These are phyloP conservation scores for Rhinoderma darwinii DNA, from an alignment of 2,113 vertebrate genomes.

Conservation along the genomic window DNA sequence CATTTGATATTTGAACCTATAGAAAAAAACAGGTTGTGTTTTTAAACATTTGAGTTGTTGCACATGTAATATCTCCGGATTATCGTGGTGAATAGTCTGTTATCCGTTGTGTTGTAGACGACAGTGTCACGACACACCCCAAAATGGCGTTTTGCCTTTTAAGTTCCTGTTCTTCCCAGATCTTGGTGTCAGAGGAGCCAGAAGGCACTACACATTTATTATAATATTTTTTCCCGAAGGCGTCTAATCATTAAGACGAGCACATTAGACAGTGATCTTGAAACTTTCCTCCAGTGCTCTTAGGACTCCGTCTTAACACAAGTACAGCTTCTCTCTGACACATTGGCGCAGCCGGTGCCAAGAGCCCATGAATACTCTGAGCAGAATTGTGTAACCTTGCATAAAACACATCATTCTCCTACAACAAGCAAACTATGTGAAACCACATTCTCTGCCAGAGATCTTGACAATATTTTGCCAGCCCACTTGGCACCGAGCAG, in stretches of 20 bases:
- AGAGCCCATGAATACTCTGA: conserved; percentile 18
- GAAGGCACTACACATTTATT: neutral
- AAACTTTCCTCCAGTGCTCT: neutral
- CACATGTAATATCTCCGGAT: neutral
- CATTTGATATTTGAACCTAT: no score
- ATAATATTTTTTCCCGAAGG: neutral
- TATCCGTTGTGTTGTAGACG: neutral
- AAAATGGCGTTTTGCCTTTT: conserved; percentile 32
- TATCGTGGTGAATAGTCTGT: neutral
- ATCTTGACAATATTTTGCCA: conserved; percentile 25
- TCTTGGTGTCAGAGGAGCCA: neutral
- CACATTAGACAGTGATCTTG: neutral
- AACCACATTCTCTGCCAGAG: conserved; percentile 24
- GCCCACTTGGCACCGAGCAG: neutral
- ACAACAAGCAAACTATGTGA: conserved; percentile 46
- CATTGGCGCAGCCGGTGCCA: conserved; percentile 20
- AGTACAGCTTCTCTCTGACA: neutral
- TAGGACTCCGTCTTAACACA: conserved; percentile 21
- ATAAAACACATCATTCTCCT: conserved; percentile 53
- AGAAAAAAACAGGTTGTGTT: neutral
- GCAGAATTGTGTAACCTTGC: conserved; percentile 55
- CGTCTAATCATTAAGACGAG: neutral
- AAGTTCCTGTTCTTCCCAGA: neutral
- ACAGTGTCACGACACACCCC: no score
- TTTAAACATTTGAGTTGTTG: neutral